These are phyloP conservation scores for Porites lobata DNA, from an alignment of 92 coral and sea anemone genomes.

Conservation along the genomic window DNA sequence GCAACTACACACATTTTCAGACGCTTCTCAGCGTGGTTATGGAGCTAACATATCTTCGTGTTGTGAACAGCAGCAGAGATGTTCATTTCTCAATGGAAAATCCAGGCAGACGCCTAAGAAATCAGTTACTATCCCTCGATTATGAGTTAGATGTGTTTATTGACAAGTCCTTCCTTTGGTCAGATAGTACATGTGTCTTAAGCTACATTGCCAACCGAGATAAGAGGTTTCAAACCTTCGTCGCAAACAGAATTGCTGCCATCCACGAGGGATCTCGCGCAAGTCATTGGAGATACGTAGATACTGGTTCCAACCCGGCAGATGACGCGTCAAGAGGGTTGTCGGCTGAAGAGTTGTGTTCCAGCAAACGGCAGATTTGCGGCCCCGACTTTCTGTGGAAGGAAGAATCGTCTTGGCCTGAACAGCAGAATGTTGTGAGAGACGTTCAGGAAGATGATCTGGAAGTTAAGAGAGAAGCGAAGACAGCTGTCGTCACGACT, in stretches of 20 bases:
- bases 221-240: constrained; percentile 18
- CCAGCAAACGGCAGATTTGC: too few species aligned
- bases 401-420: too few species aligned
- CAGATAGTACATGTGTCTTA: constrained; percentile 15
- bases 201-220: not conserved
- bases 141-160: constrained; percentile 13
- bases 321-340: constrained; percentile 30
- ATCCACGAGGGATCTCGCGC: constrained; percentile 6
- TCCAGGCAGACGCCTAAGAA: constrained; percentile 18
- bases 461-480: too few species aligned
- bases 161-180: not conserved
- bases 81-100: constrained; percentile 2
- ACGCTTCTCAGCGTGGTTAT: constrained; percentile 38
- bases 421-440: too few species aligned
- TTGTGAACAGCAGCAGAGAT: not conserved
- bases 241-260: constrained; percentile 10
- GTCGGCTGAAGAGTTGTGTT: not conserved
- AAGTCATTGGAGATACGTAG: constrained; percentile 21
- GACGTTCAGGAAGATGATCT: too few species aligned
- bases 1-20: constrained; percentile 60
- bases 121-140: constrained; percentile 1
- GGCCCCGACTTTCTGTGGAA: too few species aligned
- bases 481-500: too few species aligned
- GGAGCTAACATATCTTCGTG: constrained; percentile 44
- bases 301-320: constrained; percentile 15